Evolutionary conservation across 2,888 invertebrate species (phyloP), one percentile per base, ranked within the genome.

Genomic region (Dicycla oo): DNA sequence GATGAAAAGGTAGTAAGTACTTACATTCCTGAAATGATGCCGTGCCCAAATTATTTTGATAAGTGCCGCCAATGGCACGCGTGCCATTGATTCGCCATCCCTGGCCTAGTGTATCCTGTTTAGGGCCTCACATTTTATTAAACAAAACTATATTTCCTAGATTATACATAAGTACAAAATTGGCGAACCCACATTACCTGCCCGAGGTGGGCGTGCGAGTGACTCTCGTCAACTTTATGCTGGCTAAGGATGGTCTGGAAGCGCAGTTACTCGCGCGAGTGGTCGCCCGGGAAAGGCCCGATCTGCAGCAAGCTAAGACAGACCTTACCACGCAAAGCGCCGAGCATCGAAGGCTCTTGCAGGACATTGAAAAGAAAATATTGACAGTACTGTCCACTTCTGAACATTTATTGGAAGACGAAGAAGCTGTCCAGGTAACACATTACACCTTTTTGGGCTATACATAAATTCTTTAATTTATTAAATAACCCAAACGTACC

Each of bases 121-220:
- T 2, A 18, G 5, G 10, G 18, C 30, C 20, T 23, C 30, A 43
- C 1, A 51, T 20, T 51, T 8, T 51, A 43, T 56, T 53, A 63
- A 40, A 47, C 5, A n/a, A 4, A 56, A 40, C 10, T 18, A 49
- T 49, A 58, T 43, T 66, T 49, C 10, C 3, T 86, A 98, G 98
- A 86, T 97, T 99, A 78, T 99, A 99, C 91, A 98, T 99, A 84
- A 99, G 99, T 26, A 99, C 99, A 3, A 99, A 99, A 91, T 94
- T 99, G 60, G 96, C 98, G 34, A 99, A 99, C 95, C 99, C 99
- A 0, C 99, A 99, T 93, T 99, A 99, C 91, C 93, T 99, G 69
- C 99, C 99, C 0, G 99, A 99, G 94, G 97, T 99, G 10, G 98
- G 99, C 0, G 99, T 99, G 0, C 98, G 99, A 91, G 98, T 98